A percentile compares a stretch with the other conserved stretches of the same genome.
phyloP scores from a whole-genome alignment of 2,888 invertebrate species.

The Scaptomyza caliginosa region DNA sequence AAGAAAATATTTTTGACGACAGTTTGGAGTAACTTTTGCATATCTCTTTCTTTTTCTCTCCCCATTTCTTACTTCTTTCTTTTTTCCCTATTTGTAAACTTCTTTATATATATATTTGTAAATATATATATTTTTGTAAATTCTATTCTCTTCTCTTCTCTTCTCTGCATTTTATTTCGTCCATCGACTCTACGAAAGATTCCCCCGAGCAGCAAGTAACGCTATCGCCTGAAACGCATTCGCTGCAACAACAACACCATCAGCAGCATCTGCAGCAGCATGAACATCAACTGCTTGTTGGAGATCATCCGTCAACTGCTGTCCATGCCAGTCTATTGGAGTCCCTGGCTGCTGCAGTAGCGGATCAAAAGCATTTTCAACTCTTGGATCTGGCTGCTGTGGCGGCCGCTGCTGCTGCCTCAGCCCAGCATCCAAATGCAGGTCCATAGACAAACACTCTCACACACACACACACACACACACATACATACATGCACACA shows the following conservation, averaged over 20 bases:
- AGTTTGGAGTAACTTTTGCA: slow-evolving; percentile 54
- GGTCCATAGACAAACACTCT: slow-evolving; percentile 40
- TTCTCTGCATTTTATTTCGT: slow-evolving; percentile 48
- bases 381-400: slow-evolving; percentile 73
- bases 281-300: slow-evolving; percentile 50
- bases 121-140: slow-evolving; percentile 46
- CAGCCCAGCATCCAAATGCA: slow-evolving; percentile 60
- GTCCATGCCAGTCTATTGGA: slow-evolving; percentile 74
- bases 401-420: slow-evolving; percentile 64
- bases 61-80: slow-evolving; percentile 22
- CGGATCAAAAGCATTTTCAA: slow-evolving; percentile 79
- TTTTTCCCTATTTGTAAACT: slow-evolving; percentile 28
- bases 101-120: slow-evolving; percentile 13
- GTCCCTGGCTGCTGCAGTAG: slow-evolving; percentile 72
- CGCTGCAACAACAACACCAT: slow-evolving; percentile 43
- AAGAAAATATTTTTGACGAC: slow-evolving; percentile 15
- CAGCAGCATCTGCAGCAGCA: slow-evolving; percentile 48
- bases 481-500: too few species aligned
- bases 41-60: slow-evolving; percentile 39
- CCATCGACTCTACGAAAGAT: slow-evolving; percentile 61
- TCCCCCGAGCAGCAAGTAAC: slow-evolving; percentile 58
- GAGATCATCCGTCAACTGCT: slow-evolving; percentile 58
- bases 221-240: slow-evolving; percentile 56
- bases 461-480: neutral
- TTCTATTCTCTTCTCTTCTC: slow-evolving; percentile 50